Percentiles rank a stretch among this genome's conserved stretches.
Evolutionary conservation across 2,888 invertebrate genomes (phyloP).

Genomic region (Gymnoscelis rufifasciata): DNA sequence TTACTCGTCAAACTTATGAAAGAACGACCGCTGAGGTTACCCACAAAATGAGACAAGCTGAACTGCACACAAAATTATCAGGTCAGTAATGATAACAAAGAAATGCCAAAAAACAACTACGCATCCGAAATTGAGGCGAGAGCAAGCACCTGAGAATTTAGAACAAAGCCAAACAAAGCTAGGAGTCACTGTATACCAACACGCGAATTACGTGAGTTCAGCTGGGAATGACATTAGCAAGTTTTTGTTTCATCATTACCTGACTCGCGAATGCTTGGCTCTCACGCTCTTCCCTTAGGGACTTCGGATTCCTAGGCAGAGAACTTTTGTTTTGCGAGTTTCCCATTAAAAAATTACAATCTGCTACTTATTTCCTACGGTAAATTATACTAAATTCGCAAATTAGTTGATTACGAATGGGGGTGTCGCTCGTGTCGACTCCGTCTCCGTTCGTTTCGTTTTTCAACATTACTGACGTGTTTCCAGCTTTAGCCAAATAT

Average conservation of each 20-base stretch:
- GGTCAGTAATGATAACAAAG: conserved; percentile 40
- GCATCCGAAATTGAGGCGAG: conserved; percentile 26
- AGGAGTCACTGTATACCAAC: conserved; percentile 36
- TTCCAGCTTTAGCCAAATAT: too few species aligned
- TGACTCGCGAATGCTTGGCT: conserved; percentile 68
- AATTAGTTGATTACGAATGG: background rate
- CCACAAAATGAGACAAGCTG: conserved; percentile 78
- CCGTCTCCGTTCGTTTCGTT: background rate
- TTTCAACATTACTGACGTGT: too few species aligned
- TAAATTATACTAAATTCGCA: background rate
- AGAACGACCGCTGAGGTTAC: conserved; percentile 80
- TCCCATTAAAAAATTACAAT: conserved; percentile 62
- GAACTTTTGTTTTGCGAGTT: conserved; percentile 62
- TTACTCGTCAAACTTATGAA: conserved; percentile 79
- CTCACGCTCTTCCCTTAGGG: conserved; percentile 54
- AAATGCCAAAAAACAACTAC: conserved; percentile 31
- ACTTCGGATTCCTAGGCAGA: conserved; percentile 51
- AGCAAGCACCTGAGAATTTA: conserved; percentile 33
- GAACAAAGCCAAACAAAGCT: conserved; percentile 48
- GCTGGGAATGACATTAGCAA: conserved; percentile 78
- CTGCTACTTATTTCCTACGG: too few species aligned
- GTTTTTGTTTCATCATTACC: conserved; percentile 69
- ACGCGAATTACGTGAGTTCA: conserved; percentile 69
- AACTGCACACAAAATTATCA: conserved; percentile 67
- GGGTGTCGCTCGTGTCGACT: background rate